Evolutionary conservation across 2,888 invertebrate genomes (phyloP).

Genomic region (Neuroscelio doddi): DNA sequence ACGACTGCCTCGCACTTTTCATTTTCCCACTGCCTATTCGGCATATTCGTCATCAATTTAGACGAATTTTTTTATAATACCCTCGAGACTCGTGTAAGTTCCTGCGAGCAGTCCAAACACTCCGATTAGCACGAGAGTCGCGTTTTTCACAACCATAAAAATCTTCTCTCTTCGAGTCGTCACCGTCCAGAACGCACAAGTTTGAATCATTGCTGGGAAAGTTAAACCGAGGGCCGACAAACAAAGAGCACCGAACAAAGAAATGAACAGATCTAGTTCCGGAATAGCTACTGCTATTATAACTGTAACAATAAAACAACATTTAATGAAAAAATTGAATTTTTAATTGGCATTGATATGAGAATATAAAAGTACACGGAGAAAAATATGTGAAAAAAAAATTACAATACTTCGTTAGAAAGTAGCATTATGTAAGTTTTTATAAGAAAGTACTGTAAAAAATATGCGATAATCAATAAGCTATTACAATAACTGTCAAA

Average conservation of each 20-base stretch:
- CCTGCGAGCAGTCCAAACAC: constrained; percentile 80
- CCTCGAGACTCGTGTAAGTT: constrained; percentile 79
- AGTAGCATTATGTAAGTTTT: too few species aligned
- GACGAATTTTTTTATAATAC: constrained; percentile 77
- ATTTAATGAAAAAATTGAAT: not conserved
- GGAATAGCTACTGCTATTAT: constrained; percentile 89
- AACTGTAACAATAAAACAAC: constrained; percentile 76
- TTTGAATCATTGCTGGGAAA: constrained; percentile 91
- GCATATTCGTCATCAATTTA: constrained; percentile 34
- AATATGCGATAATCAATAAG: too few species aligned
- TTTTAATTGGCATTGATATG: not conserved
- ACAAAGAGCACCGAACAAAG: constrained; percentile 90
- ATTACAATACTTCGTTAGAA: too few species aligned
- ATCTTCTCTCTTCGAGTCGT: constrained; percentile 74
- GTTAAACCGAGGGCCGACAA: constrained; percentile 91
- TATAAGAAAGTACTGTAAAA: too few species aligned
- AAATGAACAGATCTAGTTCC: constrained; percentile 80
- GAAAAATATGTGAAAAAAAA: not conserved
- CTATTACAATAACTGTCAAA: too few species aligned
- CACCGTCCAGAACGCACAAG: constrained; percentile 85
- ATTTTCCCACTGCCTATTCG: not conserved
- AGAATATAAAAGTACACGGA: too few species aligned
- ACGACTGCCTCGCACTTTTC: not conserved
- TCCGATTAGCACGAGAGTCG: constrained; percentile 78
- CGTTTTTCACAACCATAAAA: constrained; percentile 78